phyloP scores from a whole-genome alignment of 2,888 invertebrate genomes.

The Melanchra persicariae region DNA sequence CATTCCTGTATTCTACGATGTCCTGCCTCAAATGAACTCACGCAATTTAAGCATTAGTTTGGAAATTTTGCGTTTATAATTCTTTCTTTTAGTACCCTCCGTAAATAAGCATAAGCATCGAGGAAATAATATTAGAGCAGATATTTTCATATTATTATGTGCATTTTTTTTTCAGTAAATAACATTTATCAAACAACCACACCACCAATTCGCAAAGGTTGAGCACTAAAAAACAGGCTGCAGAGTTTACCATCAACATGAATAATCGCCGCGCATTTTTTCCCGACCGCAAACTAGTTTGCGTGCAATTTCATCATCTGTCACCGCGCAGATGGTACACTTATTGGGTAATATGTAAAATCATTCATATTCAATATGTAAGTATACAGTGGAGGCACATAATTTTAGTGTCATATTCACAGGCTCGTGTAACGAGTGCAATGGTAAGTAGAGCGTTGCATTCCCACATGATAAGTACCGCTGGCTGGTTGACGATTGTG shows the following conservation, averaged over 20 bases:
- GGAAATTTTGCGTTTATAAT: neutral
- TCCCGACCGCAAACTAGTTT: conserved; percentile 21
- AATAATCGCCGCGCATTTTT: neutral
- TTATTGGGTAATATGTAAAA: conserved; percentile 38
- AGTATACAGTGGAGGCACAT: conserved; percentile 33
- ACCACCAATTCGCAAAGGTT: neutral
- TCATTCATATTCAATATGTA: conserved; percentile 26
- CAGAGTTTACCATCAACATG: conserved; percentile 6
- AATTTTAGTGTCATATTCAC: conserved; percentile 64
- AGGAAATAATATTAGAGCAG: neutral
- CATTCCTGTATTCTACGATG: conserved; percentile 52
- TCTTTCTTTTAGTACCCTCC: neutral
- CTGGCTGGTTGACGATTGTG: conserved; percentile 70
- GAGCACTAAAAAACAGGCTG: neutral
- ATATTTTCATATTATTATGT: neutral
- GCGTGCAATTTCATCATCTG: conserved; percentile 31
- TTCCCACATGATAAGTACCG: conserved; percentile 85
- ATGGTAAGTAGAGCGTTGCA: conserved; percentile 85
- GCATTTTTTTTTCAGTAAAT: neutral
- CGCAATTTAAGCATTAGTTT: conserved; percentile 41
- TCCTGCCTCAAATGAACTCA: conserved; percentile 42
- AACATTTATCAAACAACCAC: neutral
- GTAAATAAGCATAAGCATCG: neutral
- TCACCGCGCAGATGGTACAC: conserved; percentile 11
- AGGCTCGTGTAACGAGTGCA: conserved; percentile 77